A percentile compares a stretch with the other conserved stretches of the same genome.
Evolutionary conservation across 2,888 invertebrate species (phyloP).

Genomic region (Lucinisca nassula): DNA sequence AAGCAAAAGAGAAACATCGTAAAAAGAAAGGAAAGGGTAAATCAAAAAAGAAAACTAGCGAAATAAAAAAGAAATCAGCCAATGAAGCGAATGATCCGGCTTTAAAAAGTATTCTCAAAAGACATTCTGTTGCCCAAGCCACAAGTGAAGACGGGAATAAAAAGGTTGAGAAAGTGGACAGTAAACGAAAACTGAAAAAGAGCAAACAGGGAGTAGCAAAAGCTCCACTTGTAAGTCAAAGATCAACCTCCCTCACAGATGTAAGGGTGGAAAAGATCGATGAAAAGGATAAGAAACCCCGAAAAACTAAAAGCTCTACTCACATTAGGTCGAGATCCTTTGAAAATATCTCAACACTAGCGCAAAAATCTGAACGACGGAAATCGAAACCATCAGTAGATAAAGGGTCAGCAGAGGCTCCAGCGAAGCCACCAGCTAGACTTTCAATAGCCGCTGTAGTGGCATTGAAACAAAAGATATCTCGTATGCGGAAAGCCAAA

Average conservation of each 20-base stretch:
- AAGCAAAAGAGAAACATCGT: background rate
- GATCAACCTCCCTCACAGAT: background rate
- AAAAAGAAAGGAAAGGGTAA: background rate
- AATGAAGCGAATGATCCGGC: background rate
- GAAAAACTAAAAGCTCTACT: background rate
- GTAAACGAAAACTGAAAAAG: background rate
- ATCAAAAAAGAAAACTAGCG: background rate
- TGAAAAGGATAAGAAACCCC: background rate
- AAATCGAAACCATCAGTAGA: background rate
- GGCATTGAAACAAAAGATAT: constrained; percentile 59
- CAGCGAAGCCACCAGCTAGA: constrained; percentile 35
- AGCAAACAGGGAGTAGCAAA: background rate
- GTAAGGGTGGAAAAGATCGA: background rate
- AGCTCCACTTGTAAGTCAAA: background rate
- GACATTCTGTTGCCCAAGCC: background rate
- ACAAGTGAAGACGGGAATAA: background rate
- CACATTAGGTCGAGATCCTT: background rate
- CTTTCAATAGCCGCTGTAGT: constrained; percentile 68
- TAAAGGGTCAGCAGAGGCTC: background rate
- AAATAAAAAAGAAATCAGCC: background rate
- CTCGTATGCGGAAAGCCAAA: constrained; percentile 62
- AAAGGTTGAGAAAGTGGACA: background rate
- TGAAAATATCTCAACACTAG: background rate
- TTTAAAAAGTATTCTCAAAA: background rate
- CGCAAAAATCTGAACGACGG: background rate